Evolutionary conservation across 2,113 vertebrate species (phyloP), one percentile per base, ranked within the genome.

Genomic region (Brienomyrus longianalis): DNA sequence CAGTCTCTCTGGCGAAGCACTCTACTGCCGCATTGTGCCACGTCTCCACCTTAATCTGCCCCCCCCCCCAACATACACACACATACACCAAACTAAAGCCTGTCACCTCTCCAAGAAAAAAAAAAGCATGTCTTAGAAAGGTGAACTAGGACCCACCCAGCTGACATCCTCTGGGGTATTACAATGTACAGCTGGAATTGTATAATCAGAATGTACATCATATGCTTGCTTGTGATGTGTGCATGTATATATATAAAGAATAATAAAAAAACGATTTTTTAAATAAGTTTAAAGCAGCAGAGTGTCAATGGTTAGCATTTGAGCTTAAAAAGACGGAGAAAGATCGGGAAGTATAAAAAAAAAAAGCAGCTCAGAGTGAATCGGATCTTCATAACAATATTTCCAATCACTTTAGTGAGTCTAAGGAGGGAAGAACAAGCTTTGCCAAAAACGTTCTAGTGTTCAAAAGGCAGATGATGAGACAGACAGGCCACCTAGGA

Each of bases 381-480:
- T 77, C 5, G 9, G 11, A 48, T 87, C 45, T 90, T 87, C 86
- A 90, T 90, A 74, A 35, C 66, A 84, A 90, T 87, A 77, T 87
- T 87, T 90, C 39, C 59, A 31, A 70, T 90, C 85, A 31, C 43
- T 90, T 45, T 50, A 86, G 95, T 93, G 96, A 96, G 96, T 96
- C 96, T 96, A 96, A 96, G 96, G 95, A 96, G 95, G 95, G 95
- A 87, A 70, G 39, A 90, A 88, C 91, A 96, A 96, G 95, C 95
- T 95, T 95, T 96, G 96, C 96, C 95, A 96, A 94, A 96, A 95
- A 95, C 95, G 96, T 96, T 96, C 96, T 96, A 91, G 95, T 94
- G 94, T 87, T 92, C 94, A 94, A 70, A 70, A 80, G 35, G 95
- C 94, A 94, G 92, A 95, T 96, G 96, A 97, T 95, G 95, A 96